A percentile compares a stretch with the other conserved stretches of the same genome.
These are phyloP conservation scores for Penaeus japonicus DNA, from an alignment of 1,140 invertebrate genomes.

Conservation along the genomic window DNA sequence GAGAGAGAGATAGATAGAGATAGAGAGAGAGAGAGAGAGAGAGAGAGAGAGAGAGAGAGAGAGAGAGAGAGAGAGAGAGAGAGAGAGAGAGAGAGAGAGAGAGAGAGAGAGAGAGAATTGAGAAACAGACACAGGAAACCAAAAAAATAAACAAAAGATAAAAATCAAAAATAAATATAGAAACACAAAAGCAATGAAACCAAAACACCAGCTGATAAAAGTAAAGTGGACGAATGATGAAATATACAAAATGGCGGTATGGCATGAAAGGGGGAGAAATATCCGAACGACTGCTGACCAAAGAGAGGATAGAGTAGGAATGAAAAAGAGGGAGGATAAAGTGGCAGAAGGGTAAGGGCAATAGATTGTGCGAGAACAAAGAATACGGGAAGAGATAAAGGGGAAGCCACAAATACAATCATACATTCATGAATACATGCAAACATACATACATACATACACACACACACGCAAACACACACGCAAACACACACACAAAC, in stretches of 20 bases:
- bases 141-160: background rate
- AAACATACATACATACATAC: background rate
- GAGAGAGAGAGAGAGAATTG: background rate
- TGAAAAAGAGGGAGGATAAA: too few species aligned
- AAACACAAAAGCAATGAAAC: background rate
- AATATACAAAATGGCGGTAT: background rate
- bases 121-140: background rate
- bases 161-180: background rate
- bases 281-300: too few species aligned
- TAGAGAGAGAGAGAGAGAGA: background rate
- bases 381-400: too few species aligned
- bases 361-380: too few species aligned
- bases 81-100: constrained; percentile 2
- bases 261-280: too few species aligned
- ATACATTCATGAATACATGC: too few species aligned
- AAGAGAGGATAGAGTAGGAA: too few species aligned
- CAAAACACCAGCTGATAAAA: background rate
- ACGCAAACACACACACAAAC: background rate
- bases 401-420: too few species aligned
- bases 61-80: background rate
- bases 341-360: too few species aligned
- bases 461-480: background rate
- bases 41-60: background rate
- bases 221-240: background rate
- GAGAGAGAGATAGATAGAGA: too few species aligned